phyloP scores from a whole-genome alignment of 2,888 invertebrate species.

The Chaetogeoica ovagalla region DNA sequence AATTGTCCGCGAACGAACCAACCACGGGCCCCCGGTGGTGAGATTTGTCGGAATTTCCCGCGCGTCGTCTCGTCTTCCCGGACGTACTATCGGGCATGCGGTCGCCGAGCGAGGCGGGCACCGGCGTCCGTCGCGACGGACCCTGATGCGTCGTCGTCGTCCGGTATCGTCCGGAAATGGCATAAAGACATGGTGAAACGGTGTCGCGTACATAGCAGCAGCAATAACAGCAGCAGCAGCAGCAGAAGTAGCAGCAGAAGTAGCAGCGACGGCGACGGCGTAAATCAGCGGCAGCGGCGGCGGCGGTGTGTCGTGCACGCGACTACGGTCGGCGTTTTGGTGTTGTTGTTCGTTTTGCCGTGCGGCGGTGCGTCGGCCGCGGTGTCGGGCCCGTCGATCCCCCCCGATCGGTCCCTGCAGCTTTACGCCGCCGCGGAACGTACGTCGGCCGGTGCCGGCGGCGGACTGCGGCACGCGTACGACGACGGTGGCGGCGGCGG shows the following conservation, averaged over 20 bases:
- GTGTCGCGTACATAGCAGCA: slow-evolving; percentile 38
- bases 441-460: slow-evolving; percentile 32
- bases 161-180: slow-evolving; percentile 51
- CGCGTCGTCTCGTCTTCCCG: too few species aligned
- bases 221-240: not conserved
- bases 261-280: not conserved
- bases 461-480: slow-evolving; percentile 13
- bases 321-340: slow-evolving; percentile 24
- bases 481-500: slow-evolving; percentile 21
- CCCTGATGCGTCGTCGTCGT: slow-evolving; percentile 28
- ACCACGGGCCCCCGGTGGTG: too few species aligned
- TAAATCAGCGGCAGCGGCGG: slow-evolving; percentile 1
- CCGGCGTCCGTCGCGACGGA: slow-evolving; percentile 47
- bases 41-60: too few species aligned
- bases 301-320: slow-evolving; percentile 5
- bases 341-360: slow-evolving; percentile 25
- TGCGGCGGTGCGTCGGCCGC: slow-evolving; percentile 1
- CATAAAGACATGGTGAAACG: slow-evolving; percentile 54
- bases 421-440: slow-evolving; percentile 21
- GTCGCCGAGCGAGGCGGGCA: slow-evolving; percentile 45
- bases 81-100: slow-evolving; percentile 1
- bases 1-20: too few species aligned
- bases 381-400: not conserved
- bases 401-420: too few species aligned
- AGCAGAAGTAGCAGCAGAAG: slow-evolving; percentile 11